Evolutionary conservation across 2,113 vertebrate genomes (phyloP).

Genomic region (Scomber japonicus): DNA sequence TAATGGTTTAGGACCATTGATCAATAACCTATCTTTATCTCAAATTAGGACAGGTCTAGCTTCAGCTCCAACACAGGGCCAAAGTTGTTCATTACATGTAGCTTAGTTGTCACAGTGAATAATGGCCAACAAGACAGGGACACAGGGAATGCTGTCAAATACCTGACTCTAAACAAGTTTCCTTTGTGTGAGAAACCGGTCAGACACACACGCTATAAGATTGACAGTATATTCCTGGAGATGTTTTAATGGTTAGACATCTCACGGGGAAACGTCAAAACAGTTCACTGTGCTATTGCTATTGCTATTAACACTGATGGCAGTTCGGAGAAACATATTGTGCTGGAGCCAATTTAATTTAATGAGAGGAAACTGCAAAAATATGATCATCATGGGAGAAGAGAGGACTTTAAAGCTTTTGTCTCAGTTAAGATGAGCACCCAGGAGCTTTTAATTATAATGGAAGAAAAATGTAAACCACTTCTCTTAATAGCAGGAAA

Average conservation of each 20-base stretch:
- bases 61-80: slow-evolving; percentile 46
- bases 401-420: slow-evolving; percentile 49
- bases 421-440: slow-evolving; percentile 39
- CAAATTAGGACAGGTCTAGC: slow-evolving; percentile 58
- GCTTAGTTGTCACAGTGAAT: slow-evolving; percentile 71
- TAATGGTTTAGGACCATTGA: slow-evolving; percentile 63
- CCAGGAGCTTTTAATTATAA: slow-evolving; percentile 48
- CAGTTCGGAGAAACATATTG: slow-evolving; percentile 11
- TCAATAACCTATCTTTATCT: slow-evolving; percentile 74
- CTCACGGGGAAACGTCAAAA: slow-evolving; percentile 10
- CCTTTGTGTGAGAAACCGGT: slow-evolving; percentile 21
- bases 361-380: slow-evolving; percentile 46
- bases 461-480: slow-evolving; percentile 5
- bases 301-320: slow-evolving; percentile 17
- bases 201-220: slow-evolving; percentile 18
- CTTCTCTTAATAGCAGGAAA: slow-evolving; percentile 6
- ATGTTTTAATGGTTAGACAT: not conserved
- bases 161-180: slow-evolving; percentile 48
- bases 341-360: slow-evolving; percentile 41
- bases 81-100: slow-evolving; percentile 67
- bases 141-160: slow-evolving; percentile 54
- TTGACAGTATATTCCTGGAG: not conserved
- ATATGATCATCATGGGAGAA: slow-evolving; percentile 23
- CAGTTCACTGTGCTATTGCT: not conserved
- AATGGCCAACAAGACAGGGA: slow-evolving; percentile 62